phyloP scores from a whole-genome alignment of 2,797 vertebrate genomes.

The Muscicapa striata region DNA sequence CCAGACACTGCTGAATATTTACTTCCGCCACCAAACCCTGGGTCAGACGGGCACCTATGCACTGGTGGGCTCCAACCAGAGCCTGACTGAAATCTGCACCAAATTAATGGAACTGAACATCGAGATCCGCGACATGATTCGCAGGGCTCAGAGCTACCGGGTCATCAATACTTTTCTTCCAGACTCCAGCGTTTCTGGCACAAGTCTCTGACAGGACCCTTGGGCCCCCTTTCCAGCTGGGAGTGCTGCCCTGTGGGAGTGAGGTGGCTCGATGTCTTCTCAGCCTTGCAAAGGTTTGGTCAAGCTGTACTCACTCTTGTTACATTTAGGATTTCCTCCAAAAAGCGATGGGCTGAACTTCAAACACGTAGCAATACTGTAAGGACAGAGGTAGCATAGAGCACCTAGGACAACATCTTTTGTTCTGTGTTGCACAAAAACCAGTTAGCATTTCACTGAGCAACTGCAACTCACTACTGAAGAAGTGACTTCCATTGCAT shows the following conservation, averaged over 20 bases:
- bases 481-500: slow-evolving; percentile 83
- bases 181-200: slow-evolving; percentile 91
- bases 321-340: slow-evolving; percentile 83
- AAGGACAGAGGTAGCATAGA: slow-evolving; percentile 75
- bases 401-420: slow-evolving; percentile 47
- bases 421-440: slow-evolving; percentile 81
- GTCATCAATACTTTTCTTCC: slow-evolving; percentile 94
- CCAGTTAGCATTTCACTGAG: slow-evolving; percentile 73
- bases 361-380: slow-evolving; percentile 83
- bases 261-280: slow-evolving; percentile 78
- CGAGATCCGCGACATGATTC: slow-evolving; percentile 98
- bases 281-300: slow-evolving; percentile 88
- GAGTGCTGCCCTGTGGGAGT: slow-evolving; percentile 78
- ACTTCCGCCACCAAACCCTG: slow-evolving; percentile 96
- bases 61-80: slow-evolving; percentile 94
- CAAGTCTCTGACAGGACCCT: slow-evolving; percentile 95
- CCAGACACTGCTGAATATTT: slow-evolving; percentile 97
- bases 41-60: slow-evolving; percentile 97
- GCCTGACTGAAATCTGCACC: slow-evolving; percentile 92
- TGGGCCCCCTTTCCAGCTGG: slow-evolving; percentile 73
- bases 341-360: slow-evolving; percentile 78
- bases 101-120: slow-evolving; percentile 96
- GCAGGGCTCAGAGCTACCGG: slow-evolving; percentile 93
- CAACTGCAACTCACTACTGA: slow-evolving; percentile 83
- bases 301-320: slow-evolving; percentile 83